Percentiles rank a stretch among this genome's conserved stretches.
These are phyloP conservation scores for Aplidium turbinatum DNA, from an alignment of 23 tunicate genomes.

Conservation along the genomic window DNA sequence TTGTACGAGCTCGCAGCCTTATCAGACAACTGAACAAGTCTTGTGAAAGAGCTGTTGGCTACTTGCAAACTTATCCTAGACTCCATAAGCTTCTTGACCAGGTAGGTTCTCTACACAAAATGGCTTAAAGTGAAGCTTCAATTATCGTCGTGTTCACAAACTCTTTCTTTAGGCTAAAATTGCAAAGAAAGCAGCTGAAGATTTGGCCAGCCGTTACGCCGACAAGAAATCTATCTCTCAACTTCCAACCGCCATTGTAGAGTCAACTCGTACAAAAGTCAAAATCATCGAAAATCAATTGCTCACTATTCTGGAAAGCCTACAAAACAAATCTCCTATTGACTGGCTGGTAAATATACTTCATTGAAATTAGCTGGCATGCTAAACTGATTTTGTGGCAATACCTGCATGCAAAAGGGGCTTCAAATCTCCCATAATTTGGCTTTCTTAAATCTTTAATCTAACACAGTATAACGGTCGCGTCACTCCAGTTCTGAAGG, in stretches of 20 bases:
- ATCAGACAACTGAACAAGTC: slow-evolving; percentile 35
- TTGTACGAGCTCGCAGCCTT: slow-evolving; percentile 26
- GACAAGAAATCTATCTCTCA: slow-evolving; percentile 45
- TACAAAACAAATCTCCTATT: slow-evolving; percentile 45
- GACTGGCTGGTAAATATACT: slow-evolving; percentile 71
- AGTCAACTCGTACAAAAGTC: slow-evolving; percentile 44
- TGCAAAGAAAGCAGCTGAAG: slow-evolving; percentile 60
- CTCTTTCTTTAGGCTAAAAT: slow-evolving; percentile 50
- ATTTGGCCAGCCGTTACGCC: slow-evolving; percentile 39
- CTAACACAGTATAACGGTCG: no score
- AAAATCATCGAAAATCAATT: slow-evolving; percentile 44
- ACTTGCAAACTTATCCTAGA: slow-evolving; percentile 20
- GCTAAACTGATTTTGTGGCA: no score
- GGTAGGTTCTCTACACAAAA: slow-evolving; percentile 12
- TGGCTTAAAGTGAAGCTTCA: no score
- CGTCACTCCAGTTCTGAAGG: background rate
- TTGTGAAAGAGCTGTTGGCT: slow-evolving; percentile 17
- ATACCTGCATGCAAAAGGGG: no score
- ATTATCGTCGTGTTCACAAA: no score
- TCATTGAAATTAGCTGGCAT: no score
- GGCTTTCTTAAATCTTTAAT: no score
- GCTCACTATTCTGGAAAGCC: slow-evolving; percentile 17
- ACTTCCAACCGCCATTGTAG: slow-evolving; percentile 32
- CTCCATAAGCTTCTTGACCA: slow-evolving; percentile 36
- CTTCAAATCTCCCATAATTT: no score